These are phyloP conservation scores for Rhinophrynus dorsalis DNA, from an alignment of 2,797 vertebrate genomes.

Conservation along the genomic window DNA sequence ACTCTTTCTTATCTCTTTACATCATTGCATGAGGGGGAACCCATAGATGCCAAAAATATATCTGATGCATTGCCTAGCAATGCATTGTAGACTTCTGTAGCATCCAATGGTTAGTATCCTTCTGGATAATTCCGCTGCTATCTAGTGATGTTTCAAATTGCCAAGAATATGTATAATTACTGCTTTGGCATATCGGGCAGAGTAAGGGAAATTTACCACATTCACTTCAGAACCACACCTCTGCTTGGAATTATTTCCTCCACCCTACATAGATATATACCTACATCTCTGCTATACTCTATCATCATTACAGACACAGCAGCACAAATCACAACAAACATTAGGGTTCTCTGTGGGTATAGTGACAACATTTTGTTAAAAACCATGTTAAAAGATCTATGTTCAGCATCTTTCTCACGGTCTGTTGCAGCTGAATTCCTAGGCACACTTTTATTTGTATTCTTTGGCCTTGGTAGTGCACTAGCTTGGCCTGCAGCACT, in stretches of 20 bases:
- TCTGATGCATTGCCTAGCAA: too few relatives aligned
- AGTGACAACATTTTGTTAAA: not conserved
- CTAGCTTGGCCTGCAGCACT: conserved; percentile 15
- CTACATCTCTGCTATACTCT: not conserved
- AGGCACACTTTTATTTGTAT: conserved; percentile 24
- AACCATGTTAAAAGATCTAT: conserved; percentile 17
- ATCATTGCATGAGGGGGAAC: too few relatives aligned
- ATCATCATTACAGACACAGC: not conserved
- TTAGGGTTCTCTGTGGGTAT: not conserved
- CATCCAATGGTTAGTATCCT: too few relatives aligned
- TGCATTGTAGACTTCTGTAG: too few relatives aligned
- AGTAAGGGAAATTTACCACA: conserved; percentile 5
- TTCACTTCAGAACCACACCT: conserved; percentile 24
- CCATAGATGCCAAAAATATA: too few relatives aligned
- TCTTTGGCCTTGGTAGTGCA: conserved; percentile 17
- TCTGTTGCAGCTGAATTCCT: conserved; percentile 24
- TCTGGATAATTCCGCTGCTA: not conserved
- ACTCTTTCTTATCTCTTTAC: too few relatives aligned
- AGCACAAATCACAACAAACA: not conserved
- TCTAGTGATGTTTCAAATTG: not conserved
- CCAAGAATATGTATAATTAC: conserved; percentile 17
- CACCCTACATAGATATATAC: conserved; percentile 42
- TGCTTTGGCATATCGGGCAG: not conserved
- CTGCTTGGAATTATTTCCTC: conserved; percentile 17
- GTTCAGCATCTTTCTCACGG: conserved; percentile 11